These are phyloP conservation scores for Ichneumoninae sp. DNA, from an alignment of 2,888 invertebrate species.

Conservation along the genomic window DNA sequence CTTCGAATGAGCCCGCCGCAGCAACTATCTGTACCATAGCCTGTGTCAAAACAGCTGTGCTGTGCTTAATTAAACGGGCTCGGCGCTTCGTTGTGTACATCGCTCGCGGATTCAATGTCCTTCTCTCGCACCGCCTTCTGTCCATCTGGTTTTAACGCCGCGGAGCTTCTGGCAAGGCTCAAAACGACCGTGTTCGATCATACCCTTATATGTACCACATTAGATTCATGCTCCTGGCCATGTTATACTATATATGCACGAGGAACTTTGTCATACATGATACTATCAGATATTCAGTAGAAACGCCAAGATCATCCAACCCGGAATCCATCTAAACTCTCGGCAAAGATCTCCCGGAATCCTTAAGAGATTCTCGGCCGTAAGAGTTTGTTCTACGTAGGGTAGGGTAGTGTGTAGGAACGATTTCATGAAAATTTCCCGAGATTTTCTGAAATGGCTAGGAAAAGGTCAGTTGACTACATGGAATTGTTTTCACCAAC, in stretches of 20 bases:
- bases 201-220: slow-evolving; percentile 14
- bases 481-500: not conserved
- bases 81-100: slow-evolving; percentile 17
- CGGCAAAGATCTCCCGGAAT: not conserved
- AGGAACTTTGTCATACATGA: not conserved
- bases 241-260: not conserved
- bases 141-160: not conserved
- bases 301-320: not conserved
- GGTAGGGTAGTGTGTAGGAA: not conserved
- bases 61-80: slow-evolving; percentile 78
- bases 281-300: not conserved
- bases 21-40: slow-evolving; percentile 70
- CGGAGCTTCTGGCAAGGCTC: slow-evolving; percentile 42
- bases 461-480: not conserved
- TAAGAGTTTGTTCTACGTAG: not conserved
- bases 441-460: not conserved
- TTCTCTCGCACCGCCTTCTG: not conserved
- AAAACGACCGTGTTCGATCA: slow-evolving; percentile 22
- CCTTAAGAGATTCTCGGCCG: not conserved
- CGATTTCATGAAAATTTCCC: not conserved
- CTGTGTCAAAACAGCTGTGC: slow-evolving; percentile 79
- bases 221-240: slow-evolving; percentile 3
- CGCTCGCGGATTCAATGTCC: slow-evolving; percentile 23
- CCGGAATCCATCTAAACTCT: not conserved
- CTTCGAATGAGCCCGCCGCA: slow-evolving; percentile 74